Evolutionary conservation across 2,113 vertebrate genomes (phyloP).

Genomic region (Morone chrysops): DNA sequence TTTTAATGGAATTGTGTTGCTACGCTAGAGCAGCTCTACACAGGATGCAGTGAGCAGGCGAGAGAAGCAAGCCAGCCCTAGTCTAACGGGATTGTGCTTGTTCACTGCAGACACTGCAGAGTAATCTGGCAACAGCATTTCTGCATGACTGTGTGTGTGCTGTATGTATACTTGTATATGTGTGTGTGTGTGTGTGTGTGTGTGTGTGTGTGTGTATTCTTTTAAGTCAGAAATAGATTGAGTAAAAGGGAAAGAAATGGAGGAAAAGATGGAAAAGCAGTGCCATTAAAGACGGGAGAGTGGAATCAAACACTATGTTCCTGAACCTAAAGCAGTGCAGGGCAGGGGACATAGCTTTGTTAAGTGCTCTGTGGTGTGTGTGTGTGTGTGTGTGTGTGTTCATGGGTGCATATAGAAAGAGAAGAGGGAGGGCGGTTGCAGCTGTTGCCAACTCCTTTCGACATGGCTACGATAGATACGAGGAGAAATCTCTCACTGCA

Average conservation of each 20-base stretch:
- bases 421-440: slow-evolving; percentile 10
- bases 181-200: slow-evolving; percentile 13
- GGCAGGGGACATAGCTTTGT: slow-evolving; percentile 26
- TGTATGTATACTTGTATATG: not conserved
- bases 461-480: slow-evolving; percentile 50
- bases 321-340: slow-evolving; percentile 33
- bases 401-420: not conserved
- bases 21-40: slow-evolving; percentile 25
- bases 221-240: slow-evolving; percentile 24
- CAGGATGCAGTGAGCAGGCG: slow-evolving; percentile 18
- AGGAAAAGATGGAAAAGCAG: not conserved
- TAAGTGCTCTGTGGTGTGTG: slow-evolving; percentile 18
- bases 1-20: slow-evolving; percentile 76
- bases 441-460: slow-evolving; percentile 63
- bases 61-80: slow-evolving; percentile 43
- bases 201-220: not conserved
- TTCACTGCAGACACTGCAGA: slow-evolving; percentile 65
- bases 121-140: slow-evolving; percentile 33
- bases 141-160: slow-evolving; percentile 30
- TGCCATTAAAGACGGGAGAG: slow-evolving; percentile 32
- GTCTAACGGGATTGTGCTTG: slow-evolving; percentile 63
- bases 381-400: slow-evolving; percentile 4
- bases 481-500: slow-evolving; percentile 56
- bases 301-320: slow-evolving; percentile 29
- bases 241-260: slow-evolving; percentile 6